Conservation (phyloP, 2,797 vertebrate genomes). For the Anolis apletophallus region DNA sequence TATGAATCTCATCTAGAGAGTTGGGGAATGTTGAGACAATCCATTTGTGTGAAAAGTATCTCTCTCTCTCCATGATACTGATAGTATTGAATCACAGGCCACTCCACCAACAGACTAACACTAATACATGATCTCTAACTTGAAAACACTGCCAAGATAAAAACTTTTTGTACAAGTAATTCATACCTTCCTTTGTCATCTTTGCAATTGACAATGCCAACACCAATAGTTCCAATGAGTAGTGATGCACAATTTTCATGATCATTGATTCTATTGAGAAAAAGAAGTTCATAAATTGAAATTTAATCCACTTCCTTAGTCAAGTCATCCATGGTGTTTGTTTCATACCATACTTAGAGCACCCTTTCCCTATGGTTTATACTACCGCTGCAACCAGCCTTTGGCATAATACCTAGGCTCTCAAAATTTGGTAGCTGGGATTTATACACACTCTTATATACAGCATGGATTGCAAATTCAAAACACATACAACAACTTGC, state of each 20-base stretch:
- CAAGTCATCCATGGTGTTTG: conserved; percentile 17
- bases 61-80: background rate
- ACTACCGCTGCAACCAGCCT: background rate
- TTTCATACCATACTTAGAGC: background rate
- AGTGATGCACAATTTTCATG: conserved; percentile 92
- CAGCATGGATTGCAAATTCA: background rate
- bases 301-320: background rate
- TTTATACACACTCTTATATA: background rate
- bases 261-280: conserved; percentile 87
- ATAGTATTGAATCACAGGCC: background rate
- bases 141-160: background rate
- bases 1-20: background rate
- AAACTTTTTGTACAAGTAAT: background rate
- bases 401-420: conserved; percentile 12
- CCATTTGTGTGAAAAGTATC: background rate
- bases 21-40: background rate
- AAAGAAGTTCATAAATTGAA: background rate
- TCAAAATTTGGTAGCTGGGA: conserved; percentile 14
- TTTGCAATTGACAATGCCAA: conserved; percentile 88
- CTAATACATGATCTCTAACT: background rate
- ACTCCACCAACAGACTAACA: background rate
- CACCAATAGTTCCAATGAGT: conserved; percentile 90
- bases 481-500: background rate
- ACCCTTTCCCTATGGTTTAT: background rate
- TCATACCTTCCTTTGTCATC: conserved; percentile 91